phyloP scores from a whole-genome alignment of 2,113 vertebrate genomes.

The Gobius niger region DNA sequence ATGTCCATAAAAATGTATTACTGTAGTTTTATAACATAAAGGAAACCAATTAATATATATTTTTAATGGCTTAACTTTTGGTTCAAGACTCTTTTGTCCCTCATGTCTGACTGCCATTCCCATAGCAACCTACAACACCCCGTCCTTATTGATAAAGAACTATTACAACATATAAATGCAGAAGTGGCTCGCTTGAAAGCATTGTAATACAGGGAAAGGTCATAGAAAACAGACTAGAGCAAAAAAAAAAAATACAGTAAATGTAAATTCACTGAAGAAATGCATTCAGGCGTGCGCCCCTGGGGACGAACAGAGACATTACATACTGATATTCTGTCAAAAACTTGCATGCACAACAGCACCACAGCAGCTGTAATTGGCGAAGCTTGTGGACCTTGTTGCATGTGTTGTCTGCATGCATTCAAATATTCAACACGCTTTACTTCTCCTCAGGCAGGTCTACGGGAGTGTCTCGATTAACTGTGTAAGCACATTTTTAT shows the following conservation, averaged over 20 bases:
- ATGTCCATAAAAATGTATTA: no score
- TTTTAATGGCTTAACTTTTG: background rate
- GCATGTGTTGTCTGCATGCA: slow-evolving; percentile 17
- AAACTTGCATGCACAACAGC: slow-evolving; percentile 14
- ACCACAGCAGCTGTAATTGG: slow-evolving; percentile 41
- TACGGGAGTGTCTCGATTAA: slow-evolving; percentile 48
- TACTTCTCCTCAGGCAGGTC: slow-evolving; percentile 27
- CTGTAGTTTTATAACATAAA: no score
- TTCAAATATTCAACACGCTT: slow-evolving; percentile 33
- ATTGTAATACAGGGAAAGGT: slow-evolving; percentile 20
- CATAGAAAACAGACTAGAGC: slow-evolving; percentile 1
- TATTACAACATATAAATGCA: background rate
- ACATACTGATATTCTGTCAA: slow-evolving; percentile 45
- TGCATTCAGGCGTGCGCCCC: slow-evolving; percentile 33
- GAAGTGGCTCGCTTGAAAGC: background rate
- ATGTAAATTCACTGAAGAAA: slow-evolving; percentile 42
- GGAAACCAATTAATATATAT: background rate
- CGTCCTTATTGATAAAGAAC: background rate
- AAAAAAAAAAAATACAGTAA: slow-evolving; percentile 6
- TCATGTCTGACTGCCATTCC: background rate
- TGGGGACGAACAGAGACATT: slow-evolving; percentile 37
- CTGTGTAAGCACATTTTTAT: slow-evolving; percentile 64
- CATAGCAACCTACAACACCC: background rate
- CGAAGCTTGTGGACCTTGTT: slow-evolving; percentile 46
- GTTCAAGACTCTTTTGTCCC: background rate